Base-by-base conservation (phyloP, 2,797 vertebrate genomes). In the Micromesistius poutassou region DNA sequence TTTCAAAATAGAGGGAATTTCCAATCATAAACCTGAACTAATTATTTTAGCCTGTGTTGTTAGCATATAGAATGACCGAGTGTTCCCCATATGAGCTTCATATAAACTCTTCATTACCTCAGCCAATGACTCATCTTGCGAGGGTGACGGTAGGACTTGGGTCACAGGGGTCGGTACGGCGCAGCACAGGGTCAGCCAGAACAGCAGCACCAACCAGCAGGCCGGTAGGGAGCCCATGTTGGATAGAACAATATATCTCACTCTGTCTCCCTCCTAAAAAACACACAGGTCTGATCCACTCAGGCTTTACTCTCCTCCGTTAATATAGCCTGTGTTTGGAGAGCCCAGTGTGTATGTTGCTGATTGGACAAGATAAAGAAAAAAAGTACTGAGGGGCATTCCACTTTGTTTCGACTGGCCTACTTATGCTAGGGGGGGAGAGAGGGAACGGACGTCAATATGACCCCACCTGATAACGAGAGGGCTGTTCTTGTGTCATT, bases 131-230 rank as follows among this genome's bases (percentile, higher is more conserved):
- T 79, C 70, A 31, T 85, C 30, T 0, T 90, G 85, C n/a, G 81
- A 74, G 6, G 84, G 72, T 36, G 84, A 79, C 73, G 79, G 35
- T 16, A 31, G 31, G 33, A 30, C 62, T 5, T 84, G 82, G 31
- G 88, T 86, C 13, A 83, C 82, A 3, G 80, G 0, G 0, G 82
- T 83, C 0, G 89, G 89, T 12, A 88, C 87, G 12, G 85, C 71
- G 7, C 42, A 38, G 84, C 82, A 82, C 74, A 83, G 42, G 7
- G 81, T 9, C 22, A 81, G 81, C 79, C 66, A 84, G 13, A 71
- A 76, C 50, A 90, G 55, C 72, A 89, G 73, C 50, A 84, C 28
- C 0, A 83, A 79, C 83, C 82, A 78, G 42, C 79, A 81, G 55
- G 3, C 40, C 25, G 36, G 28, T 0, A 25, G 13, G 36, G 31